Base-by-base conservation (phyloP, 2,797 vertebrate species). In the Sylvilagus floridanus region DNA sequence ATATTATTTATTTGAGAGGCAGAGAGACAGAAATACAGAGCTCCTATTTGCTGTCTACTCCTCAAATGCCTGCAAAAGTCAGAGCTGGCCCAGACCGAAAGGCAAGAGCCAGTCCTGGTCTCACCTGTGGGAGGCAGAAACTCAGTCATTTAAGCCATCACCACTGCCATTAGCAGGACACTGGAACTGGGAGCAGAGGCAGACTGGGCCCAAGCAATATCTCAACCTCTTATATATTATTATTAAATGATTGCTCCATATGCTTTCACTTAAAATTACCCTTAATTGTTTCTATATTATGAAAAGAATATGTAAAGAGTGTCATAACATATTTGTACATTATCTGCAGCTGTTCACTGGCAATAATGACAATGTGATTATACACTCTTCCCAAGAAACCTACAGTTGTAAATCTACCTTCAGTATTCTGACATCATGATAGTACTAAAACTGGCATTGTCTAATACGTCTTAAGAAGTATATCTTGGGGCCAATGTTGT, bases 241-340 rank as follows among this genome's bases (percentile, higher is more conserved):
- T 57, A 66, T 83, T 87, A 78, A 81, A 92, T 16, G 37, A 79
- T 71, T 90, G 32, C 47, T 54, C 0, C 69, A 24, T 57, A 19
- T 76, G 35, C 17, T 37, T 93, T 96, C 52, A 83, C 21, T 82
- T 76, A 57, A 82, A 71, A 50, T 30, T 86, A 87, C 11, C 7
- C 4, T 79, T 35, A 78, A 35, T 75, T 10, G 73, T 88, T 81
- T 26, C 37, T 66, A 32, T 35, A 60, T 75, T 63, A 79, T 92
- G 79, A 90, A 81, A 71, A 79, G 62, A n/a, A 88, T 85, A 50
- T 84, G 8, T 47, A 54, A 85, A 77, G 66, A 69, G 26, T 84
- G 28, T 35, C 71, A 94, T 35, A 69, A 77, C 73, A 54, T 79
- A 90, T 93, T 66, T 66, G 26, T 60, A 42, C 17, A 22, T n/a